Evolutionary conservation across 1,140 invertebrate species (phyloP).

Genomic region (Nephila pilipes): DNA sequence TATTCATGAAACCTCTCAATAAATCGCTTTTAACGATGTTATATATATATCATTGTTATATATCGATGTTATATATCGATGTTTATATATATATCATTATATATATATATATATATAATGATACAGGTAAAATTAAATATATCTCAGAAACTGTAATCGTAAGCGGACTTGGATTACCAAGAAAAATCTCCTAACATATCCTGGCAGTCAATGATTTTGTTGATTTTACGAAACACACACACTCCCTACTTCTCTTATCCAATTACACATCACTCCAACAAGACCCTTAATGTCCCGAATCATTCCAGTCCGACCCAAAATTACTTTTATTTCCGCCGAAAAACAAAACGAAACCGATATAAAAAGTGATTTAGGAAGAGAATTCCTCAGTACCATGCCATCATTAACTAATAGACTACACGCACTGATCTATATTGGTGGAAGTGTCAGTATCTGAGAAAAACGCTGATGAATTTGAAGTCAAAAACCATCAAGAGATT

Average conservation of each 20-base stretch:
- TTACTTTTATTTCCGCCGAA: neutral
- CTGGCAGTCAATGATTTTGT: too few relatives aligned
- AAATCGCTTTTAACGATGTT: too few relatives aligned
- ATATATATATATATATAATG: too few relatives aligned
- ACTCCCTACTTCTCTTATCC: neutral
- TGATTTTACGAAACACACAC: too few relatives aligned
- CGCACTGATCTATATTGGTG: neutral
- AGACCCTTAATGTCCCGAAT: slow-evolving; percentile 5
- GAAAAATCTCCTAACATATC: too few relatives aligned
- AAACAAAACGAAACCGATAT: slow-evolving; percentile 14
- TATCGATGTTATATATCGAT: too few relatives aligned
- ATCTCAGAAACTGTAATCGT: too few relatives aligned
- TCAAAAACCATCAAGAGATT: slow-evolving; percentile 35
- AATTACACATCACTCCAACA: neutral
- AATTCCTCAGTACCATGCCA: neutral
- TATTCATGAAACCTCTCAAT: too few relatives aligned
- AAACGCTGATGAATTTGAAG: slow-evolving; percentile 25
- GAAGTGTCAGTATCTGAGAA: slow-evolving; percentile 24
- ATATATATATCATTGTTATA: too few relatives aligned
- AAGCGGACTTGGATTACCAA: too few relatives aligned
- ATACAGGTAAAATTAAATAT: too few relatives aligned
- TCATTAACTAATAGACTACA: slow-evolving; percentile 25
- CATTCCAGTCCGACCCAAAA: neutral
- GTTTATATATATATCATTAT: too few relatives aligned
- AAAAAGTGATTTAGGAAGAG: neutral